Percentiles rank a stretch among this genome's conserved stretches.
Evolutionary conservation across 2,113 vertebrate species (phyloP).

Genomic region (Nibea albiflora): DNA sequence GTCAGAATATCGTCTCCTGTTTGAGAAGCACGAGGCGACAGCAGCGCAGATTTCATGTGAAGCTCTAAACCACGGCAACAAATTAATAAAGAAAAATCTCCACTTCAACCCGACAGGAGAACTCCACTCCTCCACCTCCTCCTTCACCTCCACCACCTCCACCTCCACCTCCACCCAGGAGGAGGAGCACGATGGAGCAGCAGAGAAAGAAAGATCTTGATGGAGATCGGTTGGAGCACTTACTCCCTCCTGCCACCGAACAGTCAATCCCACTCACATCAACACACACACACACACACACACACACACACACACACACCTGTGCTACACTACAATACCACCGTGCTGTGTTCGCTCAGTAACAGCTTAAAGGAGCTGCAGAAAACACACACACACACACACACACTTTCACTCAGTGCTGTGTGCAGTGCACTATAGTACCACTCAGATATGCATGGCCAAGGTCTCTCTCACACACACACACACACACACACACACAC

Average conservation of each 20-base stretch:
- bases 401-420: background rate
- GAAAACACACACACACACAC: background rate
- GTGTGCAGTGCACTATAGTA: background rate
- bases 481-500: constrained; percentile 8
- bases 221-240: constrained; percentile 58
- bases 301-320: constrained; percentile 10
- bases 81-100: background rate
- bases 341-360: constrained; percentile 2
- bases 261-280: constrained; percentile 50
- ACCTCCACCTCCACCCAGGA: background rate
- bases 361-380: background rate
- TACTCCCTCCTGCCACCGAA: constrained; percentile 39
- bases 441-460: constrained; percentile 16
- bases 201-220: constrained; percentile 16
- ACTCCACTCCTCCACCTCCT: background rate
- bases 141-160: background rate
- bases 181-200: background rate
- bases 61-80: background rate
- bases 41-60: background rate
- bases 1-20: background rate
- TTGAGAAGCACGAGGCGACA: background rate
- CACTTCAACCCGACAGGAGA: background rate
- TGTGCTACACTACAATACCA: background rate
- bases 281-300: background rate
- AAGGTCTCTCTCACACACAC: background rate